Evolutionary conservation across 2,797 vertebrate genomes (phyloP), one percentile per base, ranked within the genome.

Genomic region (Thalassophryne amazonica): DNA sequence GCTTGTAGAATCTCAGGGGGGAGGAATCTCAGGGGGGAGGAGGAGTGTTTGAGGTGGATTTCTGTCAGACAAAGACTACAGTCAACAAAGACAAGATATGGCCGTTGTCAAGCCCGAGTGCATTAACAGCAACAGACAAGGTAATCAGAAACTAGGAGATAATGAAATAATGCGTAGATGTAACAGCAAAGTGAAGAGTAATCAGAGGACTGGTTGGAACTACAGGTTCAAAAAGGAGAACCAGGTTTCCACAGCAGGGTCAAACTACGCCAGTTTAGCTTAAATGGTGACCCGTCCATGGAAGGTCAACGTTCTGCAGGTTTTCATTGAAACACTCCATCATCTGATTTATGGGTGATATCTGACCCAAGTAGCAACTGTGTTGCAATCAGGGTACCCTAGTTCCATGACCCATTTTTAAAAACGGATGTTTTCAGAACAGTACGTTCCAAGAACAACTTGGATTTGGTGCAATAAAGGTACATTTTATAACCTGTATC

Each of bases 11-110:
- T 24, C 28, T 16, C 39, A 27, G 0, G 4, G 11, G 8, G 13
- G 28, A 45, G 39, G 18, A 34, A 51, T 52, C 24, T 63, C 56
- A 5, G 25, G 48, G 28, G 62, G 32, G 43, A 16, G 18, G 2
- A 16, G 42, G 52, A n/a, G n/a, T n/a, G 62, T 49, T 13, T 47
- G 18, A 58, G 53, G 58, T 62, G 45, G 38, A 45, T 32, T 43
- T 31, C 36, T 59, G 24, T 69, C 36, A 58, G 28, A 32, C 22
- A n/a, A 54, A 33, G 0, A 9, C 18, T 8, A 29, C 7, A 27
- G 27, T 29, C 38, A 23, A 46, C 61, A 48, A 57, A 59, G 40
- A 68, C 37, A 62, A 38, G 17, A 20, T 37, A 13, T n/a, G n/a
- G n/a, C 7, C n/a, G 24, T 5, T 20, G 22, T 11, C n/a, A 30